phyloP scores from a whole-genome alignment of 2,888 invertebrate species.

The Lepidochitona cinerea region DNA sequence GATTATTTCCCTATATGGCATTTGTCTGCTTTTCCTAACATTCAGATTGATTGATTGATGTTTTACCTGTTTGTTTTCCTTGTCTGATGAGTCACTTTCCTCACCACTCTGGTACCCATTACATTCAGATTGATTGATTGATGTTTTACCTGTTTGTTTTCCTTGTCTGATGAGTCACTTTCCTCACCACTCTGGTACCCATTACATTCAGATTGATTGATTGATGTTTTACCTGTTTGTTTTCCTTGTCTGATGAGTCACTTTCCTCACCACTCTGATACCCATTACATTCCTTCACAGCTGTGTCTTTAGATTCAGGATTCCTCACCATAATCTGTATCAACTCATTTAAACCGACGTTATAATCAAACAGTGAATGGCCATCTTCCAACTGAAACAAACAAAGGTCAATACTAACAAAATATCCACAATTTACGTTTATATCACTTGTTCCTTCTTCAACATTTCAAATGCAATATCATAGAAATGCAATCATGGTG shows the following conservation, averaged over 20 bases:
- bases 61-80: conserved; percentile 60
- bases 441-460: too few relatives aligned
- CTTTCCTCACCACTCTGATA: conserved; percentile 44
- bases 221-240: conserved; percentile 48
- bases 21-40: too few relatives aligned
- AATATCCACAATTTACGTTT: too few relatives aligned
- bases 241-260: conserved; percentile 62
- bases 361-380: conserved; percentile 83
- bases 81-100: conserved; percentile 54
- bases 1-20: too few relatives aligned
- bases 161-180: conserved; percentile 58
- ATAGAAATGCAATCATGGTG: too few relatives aligned
- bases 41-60: too few relatives aligned
- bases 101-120: conserved; percentile 39
- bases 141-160: conserved; percentile 56
- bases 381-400: conserved; percentile 79
- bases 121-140: too few relatives aligned
- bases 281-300: conserved; percentile 31
- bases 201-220: too few relatives aligned
- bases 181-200: conserved; percentile 42
- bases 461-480: too few relatives aligned
- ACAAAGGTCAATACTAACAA: too few relatives aligned
- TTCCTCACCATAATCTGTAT: conserved; percentile 78
- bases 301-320: conserved; percentile 14
- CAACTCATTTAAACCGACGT: conserved; percentile 82